These are phyloP conservation scores for Philaenus spumarius DNA, from an alignment of 1,140 invertebrate species.

Conservation along the genomic window DNA sequence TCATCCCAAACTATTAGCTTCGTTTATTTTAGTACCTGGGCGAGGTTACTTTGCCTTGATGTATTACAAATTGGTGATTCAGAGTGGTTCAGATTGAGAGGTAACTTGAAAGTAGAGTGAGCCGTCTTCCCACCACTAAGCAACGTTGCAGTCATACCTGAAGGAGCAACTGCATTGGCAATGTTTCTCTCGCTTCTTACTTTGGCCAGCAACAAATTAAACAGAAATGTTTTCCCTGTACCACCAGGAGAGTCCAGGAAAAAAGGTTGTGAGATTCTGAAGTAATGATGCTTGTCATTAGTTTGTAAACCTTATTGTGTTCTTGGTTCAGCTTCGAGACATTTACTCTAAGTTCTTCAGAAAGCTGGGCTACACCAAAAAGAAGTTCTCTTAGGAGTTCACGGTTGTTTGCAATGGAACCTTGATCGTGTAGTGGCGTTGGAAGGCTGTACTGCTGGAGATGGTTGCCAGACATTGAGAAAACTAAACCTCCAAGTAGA, in stretches of 20 bases:
- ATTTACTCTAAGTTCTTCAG: neutral
- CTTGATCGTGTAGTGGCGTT: neutral
- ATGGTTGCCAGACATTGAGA: neutral
- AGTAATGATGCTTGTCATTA: neutral
- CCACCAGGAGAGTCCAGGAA: conserved; percentile 35
- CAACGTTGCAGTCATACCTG: conserved; percentile 40
- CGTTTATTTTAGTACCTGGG: conserved; percentile 23
- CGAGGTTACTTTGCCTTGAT: conserved; percentile 22
- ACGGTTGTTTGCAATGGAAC: neutral
- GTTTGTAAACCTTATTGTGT: conserved; percentile 1
- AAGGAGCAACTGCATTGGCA: conserved; percentile 37
- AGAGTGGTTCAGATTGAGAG: conserved; percentile 31
- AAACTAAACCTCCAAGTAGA: neutral
- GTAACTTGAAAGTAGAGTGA: too few species aligned
- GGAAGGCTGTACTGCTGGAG: neutral
- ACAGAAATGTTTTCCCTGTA: conserved; percentile 30
- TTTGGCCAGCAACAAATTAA: conserved; percentile 24
- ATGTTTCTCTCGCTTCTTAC: conserved; percentile 27
- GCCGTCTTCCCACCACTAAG: too few species aligned
- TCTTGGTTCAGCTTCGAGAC: conserved; percentile 1
- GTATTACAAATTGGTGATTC: conserved; percentile 29
- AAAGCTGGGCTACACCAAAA: neutral
- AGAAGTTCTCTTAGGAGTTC: neutral
- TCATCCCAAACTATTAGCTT: too few species aligned
- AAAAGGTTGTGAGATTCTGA: conserved; percentile 15